Evolutionary conservation across 2,113 vertebrate genomes (phyloP).

Genomic region (Bubo blakistoni): DNA sequence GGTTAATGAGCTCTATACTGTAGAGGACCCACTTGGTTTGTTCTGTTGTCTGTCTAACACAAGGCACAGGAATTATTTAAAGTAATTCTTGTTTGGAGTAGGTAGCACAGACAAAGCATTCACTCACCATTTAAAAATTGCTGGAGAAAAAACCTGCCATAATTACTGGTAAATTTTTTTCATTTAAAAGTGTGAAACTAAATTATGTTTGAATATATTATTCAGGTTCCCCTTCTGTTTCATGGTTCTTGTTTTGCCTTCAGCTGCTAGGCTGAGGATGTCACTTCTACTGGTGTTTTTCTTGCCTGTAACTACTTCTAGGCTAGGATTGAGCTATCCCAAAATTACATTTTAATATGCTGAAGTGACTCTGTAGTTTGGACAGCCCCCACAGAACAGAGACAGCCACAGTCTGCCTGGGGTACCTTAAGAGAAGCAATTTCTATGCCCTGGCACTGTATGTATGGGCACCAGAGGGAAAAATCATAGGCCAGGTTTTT

Average conservation of each 20-base stretch:
- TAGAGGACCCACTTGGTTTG: not conserved
- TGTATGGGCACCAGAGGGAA: accelerated
- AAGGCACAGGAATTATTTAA: not conserved
- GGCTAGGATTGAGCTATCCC: not conserved
- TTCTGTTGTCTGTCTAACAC: not conserved
- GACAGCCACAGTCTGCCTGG: accelerated
- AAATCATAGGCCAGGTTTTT: not conserved
- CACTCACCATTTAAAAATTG: not conserved
- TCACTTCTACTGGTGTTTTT: not conserved
- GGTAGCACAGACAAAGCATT: not conserved
- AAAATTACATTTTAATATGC: not conserved
- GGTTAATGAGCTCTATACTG: accelerated
- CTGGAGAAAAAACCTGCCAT: not conserved
- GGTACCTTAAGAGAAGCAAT: not conserved
- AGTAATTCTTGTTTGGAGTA: not conserved
- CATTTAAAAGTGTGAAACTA: not conserved
- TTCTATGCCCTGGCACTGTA: not conserved
- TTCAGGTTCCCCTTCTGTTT: not conserved
- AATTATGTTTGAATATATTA: not conserved
- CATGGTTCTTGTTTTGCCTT: not conserved
- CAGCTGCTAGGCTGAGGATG: not conserved
- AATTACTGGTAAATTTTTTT: not conserved
- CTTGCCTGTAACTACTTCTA: not conserved
- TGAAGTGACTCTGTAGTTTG: not conserved
- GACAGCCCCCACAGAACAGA: not conserved